Evolutionary conservation across 2,888 invertebrate species (phyloP).

Genomic region (Sericinus montela): DNA sequence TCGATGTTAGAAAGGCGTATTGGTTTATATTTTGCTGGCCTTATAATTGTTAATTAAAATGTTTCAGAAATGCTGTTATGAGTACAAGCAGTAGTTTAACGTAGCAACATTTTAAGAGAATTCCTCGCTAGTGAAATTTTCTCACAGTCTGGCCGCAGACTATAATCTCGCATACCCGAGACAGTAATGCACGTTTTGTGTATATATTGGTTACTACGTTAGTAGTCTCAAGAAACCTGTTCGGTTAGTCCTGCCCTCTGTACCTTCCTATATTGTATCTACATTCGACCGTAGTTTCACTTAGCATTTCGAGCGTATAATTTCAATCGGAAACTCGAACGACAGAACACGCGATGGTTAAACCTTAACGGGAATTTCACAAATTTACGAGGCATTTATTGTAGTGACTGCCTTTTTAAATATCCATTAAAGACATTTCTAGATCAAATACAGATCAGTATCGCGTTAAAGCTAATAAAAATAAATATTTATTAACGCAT

Average conservation of each 20-base stretch:
- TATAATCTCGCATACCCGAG: slow-evolving; percentile 61
- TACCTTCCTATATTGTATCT: slow-evolving; percentile 51
- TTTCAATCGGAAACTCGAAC: background rate
- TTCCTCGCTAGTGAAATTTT: slow-evolving; percentile 64
- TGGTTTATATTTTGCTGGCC: no score
- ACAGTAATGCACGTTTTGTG: slow-evolving; percentile 64
- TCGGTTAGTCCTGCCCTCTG: slow-evolving; percentile 65
- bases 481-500: slow-evolving; percentile 12
- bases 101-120: background rate
- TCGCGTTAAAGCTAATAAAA: slow-evolving; percentile 13
- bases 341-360: slow-evolving; percentile 1
- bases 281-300: slow-evolving; percentile 61
- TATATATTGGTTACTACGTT: slow-evolving; percentile 75
- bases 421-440: slow-evolving; percentile 11
- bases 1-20: no score
- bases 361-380: slow-evolving; percentile 4
- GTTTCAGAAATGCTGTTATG: no score
- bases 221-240: slow-evolving; percentile 71
- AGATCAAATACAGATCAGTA: slow-evolving; percentile 13
- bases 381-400: slow-evolving; percentile 12
- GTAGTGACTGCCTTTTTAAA: slow-evolving; percentile 4
- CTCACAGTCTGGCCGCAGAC: slow-evolving; percentile 53
- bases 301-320: slow-evolving; percentile 32
- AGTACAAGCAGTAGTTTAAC: no score
- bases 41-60: no score